Percentiles rank a stretch among this genome's conserved stretches.
Conservation (phyloP, 2,888 invertebrate species). For the Odontocerum albicorne region DNA sequence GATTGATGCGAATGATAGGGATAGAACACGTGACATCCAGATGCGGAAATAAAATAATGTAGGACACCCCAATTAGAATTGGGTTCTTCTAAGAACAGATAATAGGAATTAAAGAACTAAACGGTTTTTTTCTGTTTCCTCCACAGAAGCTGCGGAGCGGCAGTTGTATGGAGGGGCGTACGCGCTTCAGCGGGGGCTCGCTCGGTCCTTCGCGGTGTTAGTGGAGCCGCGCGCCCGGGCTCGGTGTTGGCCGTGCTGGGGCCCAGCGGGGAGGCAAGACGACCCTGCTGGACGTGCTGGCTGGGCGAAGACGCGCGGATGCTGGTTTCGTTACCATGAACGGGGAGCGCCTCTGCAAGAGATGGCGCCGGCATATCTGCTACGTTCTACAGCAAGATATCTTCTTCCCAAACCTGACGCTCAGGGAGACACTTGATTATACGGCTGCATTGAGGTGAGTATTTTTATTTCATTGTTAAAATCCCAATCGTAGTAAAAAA, state of each 20-base stretch:
- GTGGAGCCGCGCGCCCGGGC: constrained; percentile 58
- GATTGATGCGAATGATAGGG: no score
- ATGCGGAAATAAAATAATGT: no score
- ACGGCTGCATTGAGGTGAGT: constrained; percentile 52
- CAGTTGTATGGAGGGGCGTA: constrained; percentile 35
- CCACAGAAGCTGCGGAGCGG: constrained; percentile 40
- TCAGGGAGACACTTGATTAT: constrained; percentile 72
- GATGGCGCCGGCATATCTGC: constrained; percentile 74
- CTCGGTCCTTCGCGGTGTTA: constrained; percentile 45
- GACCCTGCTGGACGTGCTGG: constrained; percentile 73
- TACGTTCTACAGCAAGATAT: constrained; percentile 83
- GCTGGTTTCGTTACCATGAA: constrained; percentile 68
- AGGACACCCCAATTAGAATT: no score
- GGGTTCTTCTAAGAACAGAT: no score
- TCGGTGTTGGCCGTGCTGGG: constrained; percentile 82
- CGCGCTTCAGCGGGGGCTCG: constrained; percentile 42
- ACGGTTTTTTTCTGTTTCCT: not conserved
- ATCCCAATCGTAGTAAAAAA: no score
- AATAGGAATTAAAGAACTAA: no score
- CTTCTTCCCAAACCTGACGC: constrained; percentile 77
- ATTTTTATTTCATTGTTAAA: not conserved
- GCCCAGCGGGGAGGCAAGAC: constrained; percentile 79
- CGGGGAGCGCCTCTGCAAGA: constrained; percentile 64
- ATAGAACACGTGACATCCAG: no score
- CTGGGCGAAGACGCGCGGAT: constrained; percentile 68